A percentile compares a stretch with the other conserved stretches of the same genome.
Evolutionary conservation across 2,797 vertebrate species (phyloP).

Genomic region (Enteromius argenteus): DNA sequence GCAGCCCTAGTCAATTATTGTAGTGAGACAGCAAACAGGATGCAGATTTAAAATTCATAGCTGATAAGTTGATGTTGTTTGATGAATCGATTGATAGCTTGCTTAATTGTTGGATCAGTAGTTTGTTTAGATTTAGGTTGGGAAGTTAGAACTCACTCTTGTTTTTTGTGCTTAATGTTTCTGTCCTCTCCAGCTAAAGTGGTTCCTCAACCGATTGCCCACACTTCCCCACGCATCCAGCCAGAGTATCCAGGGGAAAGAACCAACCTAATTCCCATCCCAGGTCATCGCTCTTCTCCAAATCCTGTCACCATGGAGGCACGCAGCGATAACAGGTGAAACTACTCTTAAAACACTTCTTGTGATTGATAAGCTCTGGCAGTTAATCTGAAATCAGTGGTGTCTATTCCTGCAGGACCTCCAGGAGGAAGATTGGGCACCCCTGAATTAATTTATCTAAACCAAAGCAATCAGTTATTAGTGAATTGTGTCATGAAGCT

Average conservation of each 20-base stretch:
- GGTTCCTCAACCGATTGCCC: slow-evolving; percentile 96
- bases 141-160: not conserved
- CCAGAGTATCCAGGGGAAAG: slow-evolving; percentile 92
- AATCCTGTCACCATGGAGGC: slow-evolving; percentile 97
- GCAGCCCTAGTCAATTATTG: not conserved
- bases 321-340: slow-evolving; percentile 92
- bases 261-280: slow-evolving; percentile 91
- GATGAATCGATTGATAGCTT: not conserved
- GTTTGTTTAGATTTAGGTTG: not conserved
- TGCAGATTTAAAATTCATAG: not conserved
- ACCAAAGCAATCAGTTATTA: not conserved
- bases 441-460: not conserved
- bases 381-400: not conserved
- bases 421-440: not conserved
- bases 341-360: not conserved
- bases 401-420: not conserved
- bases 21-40: not conserved
- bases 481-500: not conserved
- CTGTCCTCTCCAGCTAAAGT: slow-evolving; percentile 87
- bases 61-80: not conserved
- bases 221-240: slow-evolving; percentile 94
- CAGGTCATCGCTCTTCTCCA: slow-evolving; percentile 92
- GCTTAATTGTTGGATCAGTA: not conserved
- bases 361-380: not conserved
- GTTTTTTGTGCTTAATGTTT: not conserved